Base-by-base conservation (phyloP, 2,888 invertebrate species). In the Drosophila austrosaltans region DNA sequence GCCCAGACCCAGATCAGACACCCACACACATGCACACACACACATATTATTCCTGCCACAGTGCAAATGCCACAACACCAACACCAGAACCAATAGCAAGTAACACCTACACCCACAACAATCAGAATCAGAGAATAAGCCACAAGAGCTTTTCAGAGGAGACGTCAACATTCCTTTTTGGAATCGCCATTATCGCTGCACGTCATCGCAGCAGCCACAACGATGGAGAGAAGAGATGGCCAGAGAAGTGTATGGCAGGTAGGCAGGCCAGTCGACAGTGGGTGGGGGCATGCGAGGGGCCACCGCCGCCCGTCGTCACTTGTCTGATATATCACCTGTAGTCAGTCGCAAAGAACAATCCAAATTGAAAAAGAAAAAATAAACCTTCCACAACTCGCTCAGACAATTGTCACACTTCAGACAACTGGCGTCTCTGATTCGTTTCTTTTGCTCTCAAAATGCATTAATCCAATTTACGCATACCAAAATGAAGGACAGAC, bases 381-480 rank as follows among this genome's bases (percentile, higher is more conserved):
- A 36, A 85, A 72, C 81, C 28, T 54, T 60, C 42, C 61, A 63
- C 61, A 63, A 54, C 61, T 77, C 60, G 36, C 58, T 81, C 85
- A 79, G 74, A 81, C 87, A 75, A 88, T 82, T 82, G 83, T 88
- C 82, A 81, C 84, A 81, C 64, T 64, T 73, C 77, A 73, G 67
- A 64, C 63, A 40, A 74, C 69, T 87, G 82, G 88, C 82, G 82
- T 87, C 82, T 77, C 66, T 25, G 48, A 48, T 25, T 67, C 73
- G 10, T 32, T 32, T 57, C 57, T 62, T 74, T 74, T 53, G 87
- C 87, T 77, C 85, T 77, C 77, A 82, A 87, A 89, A 89, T 89
- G 89, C 87, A 87, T 89, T 89, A 87, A 87, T 89, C 90, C 87
- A 89, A 89, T 87, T 87, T 87, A 87, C 89, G 87, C 87, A 89